These are phyloP conservation scores for Sebastes diploproa DNA, from an alignment of 2,797 vertebrate genomes.

Conservation along the genomic window DNA sequence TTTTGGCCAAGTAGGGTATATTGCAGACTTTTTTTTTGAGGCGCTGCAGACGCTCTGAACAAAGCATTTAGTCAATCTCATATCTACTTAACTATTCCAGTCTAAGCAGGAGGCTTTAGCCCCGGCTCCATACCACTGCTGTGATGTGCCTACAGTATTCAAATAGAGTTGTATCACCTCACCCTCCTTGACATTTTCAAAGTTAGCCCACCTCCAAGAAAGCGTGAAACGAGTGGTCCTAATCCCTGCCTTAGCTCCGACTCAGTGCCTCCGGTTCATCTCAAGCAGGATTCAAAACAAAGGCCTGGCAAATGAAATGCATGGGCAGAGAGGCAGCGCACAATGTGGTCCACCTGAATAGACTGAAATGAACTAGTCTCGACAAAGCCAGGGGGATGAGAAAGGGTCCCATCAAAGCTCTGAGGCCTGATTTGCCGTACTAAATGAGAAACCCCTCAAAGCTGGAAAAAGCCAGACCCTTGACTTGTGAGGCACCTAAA, in stretches of 20 bases:
- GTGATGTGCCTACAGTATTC: constrained; percentile 30
- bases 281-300: constrained; percentile 72
- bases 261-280: constrained; percentile 75
- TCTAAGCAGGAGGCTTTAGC: neutral
- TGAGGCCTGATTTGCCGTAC: constrained; percentile 58
- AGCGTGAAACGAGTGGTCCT: constrained; percentile 66
- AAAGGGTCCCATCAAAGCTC: constrained; percentile 67
- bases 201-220: constrained; percentile 69
- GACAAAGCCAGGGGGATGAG: constrained; percentile 72
- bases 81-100: neutral
- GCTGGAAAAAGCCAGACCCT: constrained; percentile 63
- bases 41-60: neutral
- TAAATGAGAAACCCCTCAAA: constrained; percentile 74
- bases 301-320: constrained; percentile 77
- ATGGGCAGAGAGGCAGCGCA: constrained; percentile 63
- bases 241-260: constrained; percentile 73
- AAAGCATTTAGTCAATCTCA: neutral
- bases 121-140: neutral
- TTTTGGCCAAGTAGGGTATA: neutral
- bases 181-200: constrained; percentile 67
- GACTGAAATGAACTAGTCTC: constrained; percentile 71
- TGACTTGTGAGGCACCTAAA: constrained; percentile 57
- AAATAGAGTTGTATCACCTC: constrained; percentile 62
- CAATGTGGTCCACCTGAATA: constrained; percentile 75
- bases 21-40: neutral